Conservation (phyloP, 1,140 invertebrate genomes). For the Tetranychus cinnabarinus region DNA sequence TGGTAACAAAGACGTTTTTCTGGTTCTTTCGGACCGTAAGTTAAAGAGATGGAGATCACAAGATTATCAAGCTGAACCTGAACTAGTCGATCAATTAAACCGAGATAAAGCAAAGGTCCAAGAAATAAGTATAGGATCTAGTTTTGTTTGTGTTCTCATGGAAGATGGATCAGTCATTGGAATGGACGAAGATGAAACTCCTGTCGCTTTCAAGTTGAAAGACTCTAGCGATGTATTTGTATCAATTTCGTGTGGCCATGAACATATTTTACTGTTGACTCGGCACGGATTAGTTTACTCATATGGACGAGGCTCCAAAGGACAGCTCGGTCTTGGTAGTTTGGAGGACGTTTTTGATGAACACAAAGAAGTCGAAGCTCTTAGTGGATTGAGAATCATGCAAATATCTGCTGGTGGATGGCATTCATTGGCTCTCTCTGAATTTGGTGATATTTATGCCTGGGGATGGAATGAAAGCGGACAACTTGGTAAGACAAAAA, state of each 20-base stretch:
- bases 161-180: conserved; percentile 1
- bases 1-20: background rate
- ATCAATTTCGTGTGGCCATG: conserved; percentile 40
- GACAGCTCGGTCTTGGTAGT: conserved; percentile 53
- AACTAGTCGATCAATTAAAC: background rate
- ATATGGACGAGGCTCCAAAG: conserved; percentile 57
- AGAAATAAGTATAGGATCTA: conserved; percentile 5
- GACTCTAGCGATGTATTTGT: background rate
- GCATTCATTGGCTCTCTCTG: conserved; percentile 45
- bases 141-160: conserved; percentile 3
- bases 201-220: background rate
- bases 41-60: background rate
- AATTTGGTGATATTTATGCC: conserved; percentile 34
- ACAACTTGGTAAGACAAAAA: conserved; percentile 38
- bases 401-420: conserved; percentile 31
- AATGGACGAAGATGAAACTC: background rate
- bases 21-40: background rate
- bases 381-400: conserved; percentile 38
- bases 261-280: conserved; percentile 47
- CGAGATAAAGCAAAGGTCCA: background rate
- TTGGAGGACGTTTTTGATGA: conserved; percentile 30
- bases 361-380: conserved; percentile 37
- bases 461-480: conserved; percentile 69
- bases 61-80: background rate
- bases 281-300: conserved; percentile 43